Evolutionary conservation across 2,797 vertebrate genomes (phyloP).

Genomic region (Chrysolophus pictus): DNA sequence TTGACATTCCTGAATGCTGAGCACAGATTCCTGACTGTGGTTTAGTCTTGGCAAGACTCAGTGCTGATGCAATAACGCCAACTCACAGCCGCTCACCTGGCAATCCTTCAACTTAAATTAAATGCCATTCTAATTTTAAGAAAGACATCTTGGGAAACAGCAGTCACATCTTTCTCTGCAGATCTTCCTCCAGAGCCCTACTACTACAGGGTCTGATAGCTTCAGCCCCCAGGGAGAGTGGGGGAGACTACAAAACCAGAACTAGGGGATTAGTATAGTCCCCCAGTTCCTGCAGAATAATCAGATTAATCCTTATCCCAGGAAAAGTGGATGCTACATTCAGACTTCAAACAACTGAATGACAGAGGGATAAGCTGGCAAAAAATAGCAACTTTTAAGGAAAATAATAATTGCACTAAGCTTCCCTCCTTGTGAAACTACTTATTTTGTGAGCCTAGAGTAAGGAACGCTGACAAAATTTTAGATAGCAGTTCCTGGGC

Average conservation of each 20-base stretch:
- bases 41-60: conserved; percentile 51
- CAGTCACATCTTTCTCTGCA: not conserved
- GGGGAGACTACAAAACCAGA: not conserved
- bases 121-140: not conserved
- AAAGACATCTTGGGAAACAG: conserved; percentile 14
- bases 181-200: not conserved
- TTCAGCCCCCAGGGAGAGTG: not conserved
- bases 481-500: conserved; percentile 17
- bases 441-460: not conserved
- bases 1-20: conserved; percentile 76
- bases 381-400: conserved; percentile 16
- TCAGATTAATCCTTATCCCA: not conserved
- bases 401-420: not conserved
- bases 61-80: conserved; percentile 41
- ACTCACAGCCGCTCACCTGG: conserved; percentile 37
- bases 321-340: not conserved
- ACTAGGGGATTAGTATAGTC: not conserved
- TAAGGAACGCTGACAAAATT: conserved; percentile 15
- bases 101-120: conserved; percentile 30
- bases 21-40: conserved; percentile 43
- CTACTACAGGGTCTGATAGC: not conserved
- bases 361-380: not conserved
- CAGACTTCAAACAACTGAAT: not conserved
- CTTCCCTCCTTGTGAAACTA: not conserved
- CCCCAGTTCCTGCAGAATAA: not conserved